A percentile compares a stretch with the other conserved stretches of the same genome.
These are phyloP conservation scores for Triplophysa yarkandensis DNA, from an alignment of 2,797 vertebrate genomes.

Conservation along the genomic window DNA sequence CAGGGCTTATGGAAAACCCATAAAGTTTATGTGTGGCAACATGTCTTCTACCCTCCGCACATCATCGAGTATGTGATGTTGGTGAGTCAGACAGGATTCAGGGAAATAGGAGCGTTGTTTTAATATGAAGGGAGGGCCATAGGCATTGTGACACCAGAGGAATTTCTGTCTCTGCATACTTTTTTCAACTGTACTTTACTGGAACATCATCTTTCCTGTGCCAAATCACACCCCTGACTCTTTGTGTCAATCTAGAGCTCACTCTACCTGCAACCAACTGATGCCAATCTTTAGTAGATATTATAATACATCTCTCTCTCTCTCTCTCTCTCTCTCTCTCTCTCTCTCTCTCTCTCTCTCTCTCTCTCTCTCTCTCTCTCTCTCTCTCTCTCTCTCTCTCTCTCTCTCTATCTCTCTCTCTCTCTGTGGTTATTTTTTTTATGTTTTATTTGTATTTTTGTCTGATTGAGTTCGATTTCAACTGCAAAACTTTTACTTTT, in stretches of 20 bases:
- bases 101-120: conserved; percentile 65
- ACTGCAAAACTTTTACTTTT: not conserved
- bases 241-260: not conserved
- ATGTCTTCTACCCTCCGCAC: conserved; percentile 20
- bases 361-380: not conserved
- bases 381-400: conserved; percentile 2
- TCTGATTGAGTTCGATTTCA: too few relatives aligned
- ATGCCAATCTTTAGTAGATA: conserved; percentile 25
- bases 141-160: conserved; percentile 68
- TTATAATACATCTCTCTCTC: conserved; percentile 19
- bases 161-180: conserved; percentile 66
- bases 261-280: conserved; percentile 26
- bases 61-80: conserved; percentile 36
- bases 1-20: conserved; percentile 16
- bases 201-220: conserved; percentile 49
- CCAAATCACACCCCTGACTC: not conserved
- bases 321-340: not conserved
- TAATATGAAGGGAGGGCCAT: conserved; percentile 61
- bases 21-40: conserved; percentile 18
- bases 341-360: too few relatives aligned
- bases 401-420: not conserved
- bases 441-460: not conserved
- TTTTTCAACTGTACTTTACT: conserved; percentile 60
- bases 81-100: conserved; percentile 73
- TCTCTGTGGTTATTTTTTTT: not conserved